Base-by-base conservation (phyloP, 2,797 vertebrate species). In the Coranthus polyacanthus region DNA sequence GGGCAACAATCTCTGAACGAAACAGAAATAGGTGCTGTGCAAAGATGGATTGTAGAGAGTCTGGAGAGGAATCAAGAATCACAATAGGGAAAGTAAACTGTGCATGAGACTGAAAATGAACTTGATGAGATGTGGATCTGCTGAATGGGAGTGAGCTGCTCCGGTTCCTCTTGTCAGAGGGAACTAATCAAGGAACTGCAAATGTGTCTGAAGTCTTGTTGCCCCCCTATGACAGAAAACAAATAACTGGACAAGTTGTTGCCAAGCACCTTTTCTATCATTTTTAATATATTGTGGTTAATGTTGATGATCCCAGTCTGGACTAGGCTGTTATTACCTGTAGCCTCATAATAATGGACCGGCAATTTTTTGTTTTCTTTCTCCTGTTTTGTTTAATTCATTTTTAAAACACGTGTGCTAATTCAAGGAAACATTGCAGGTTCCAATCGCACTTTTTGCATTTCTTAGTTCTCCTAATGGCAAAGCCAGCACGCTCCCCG, bases 231-330 rank as follows among this genome's bases (percentile, higher is more conserved):
- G 62, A 80, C 69, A 51, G 72, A 73, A 54, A 80, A 63, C 66
- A 32, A 32, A 73, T 37, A 82, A 81, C 73, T 63, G 69, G 85
- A 88, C 81, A 63, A 46, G 20, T 72, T 79, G 81, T 91, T 89
- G 88, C 86, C 83, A 90, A 91, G 93, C 93, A 94, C 93, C 93
- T 94, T 94, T 91, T 91, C 82, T 86, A 83, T 87, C 65, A 59
- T 90, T 93, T 63, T 89, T 92, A 88, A 84, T 86, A 82, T 90
- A 80, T 90, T 83, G 76, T 63, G 75, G 54, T 85, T 65, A 34
- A 51, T 65, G 49, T 78, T 75, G 49, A 58, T 66, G 13, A 72
- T 46, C 57, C 72, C 36, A 71, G 67, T 70, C 54, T 50, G 32
- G 44, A 73, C 80, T 13, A 74, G 69, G 75, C 74, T 76, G 56